Evolutionary conservation across 2,113 vertebrate species (phyloP), one percentile per base, ranked within the genome.

Genomic region (Microcebus murinus): DNA sequence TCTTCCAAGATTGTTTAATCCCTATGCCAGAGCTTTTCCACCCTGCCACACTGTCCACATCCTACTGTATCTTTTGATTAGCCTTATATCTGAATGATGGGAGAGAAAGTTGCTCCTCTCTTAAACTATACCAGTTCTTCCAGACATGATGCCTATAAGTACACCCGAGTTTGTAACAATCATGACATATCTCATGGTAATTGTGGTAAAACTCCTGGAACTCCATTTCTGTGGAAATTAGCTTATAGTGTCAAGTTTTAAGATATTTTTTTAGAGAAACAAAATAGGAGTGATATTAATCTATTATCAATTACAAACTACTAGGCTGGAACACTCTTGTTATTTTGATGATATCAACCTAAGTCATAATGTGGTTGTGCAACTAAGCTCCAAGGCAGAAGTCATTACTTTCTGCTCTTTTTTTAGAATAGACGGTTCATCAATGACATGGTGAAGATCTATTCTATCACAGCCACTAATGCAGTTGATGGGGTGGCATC

Each of bases 361-460:
- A 71, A 93, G 79, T 74, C 36, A 20, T 34, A 70, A 59, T 85
- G 84, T 93, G 25, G 12, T 67, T 87, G 29, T 92, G 15, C 23
- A 50, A 7, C 5, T 71, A 14, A 45, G 12, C 6, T 42, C 50
- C 87, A 95, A 87, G 83, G 87, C 97, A 94, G 31, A 79, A 3
- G 39, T 96, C 92, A 31, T 97, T 96, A 65, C 97, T 96, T 87
- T 96, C 48, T 97, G 31, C 81, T 98, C 90, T 98, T 45, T 34
- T 97, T 98, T 65, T 98, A 99, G 99, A 98, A 98, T 87, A 99
- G 99, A 89, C 98, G 97, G 87, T 98, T 98, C 97, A 98, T 99
- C 96, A 99, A 99, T 42, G 99, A 99, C 39, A 95, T 99, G 96
- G 99, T 99, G 29, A 99, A 99, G 97, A 99, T 99, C 98, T 99